These are phyloP conservation scores for Mormyrus iriodes DNA, from an alignment of 2,113 vertebrate genomes.

Conservation along the genomic window DNA sequence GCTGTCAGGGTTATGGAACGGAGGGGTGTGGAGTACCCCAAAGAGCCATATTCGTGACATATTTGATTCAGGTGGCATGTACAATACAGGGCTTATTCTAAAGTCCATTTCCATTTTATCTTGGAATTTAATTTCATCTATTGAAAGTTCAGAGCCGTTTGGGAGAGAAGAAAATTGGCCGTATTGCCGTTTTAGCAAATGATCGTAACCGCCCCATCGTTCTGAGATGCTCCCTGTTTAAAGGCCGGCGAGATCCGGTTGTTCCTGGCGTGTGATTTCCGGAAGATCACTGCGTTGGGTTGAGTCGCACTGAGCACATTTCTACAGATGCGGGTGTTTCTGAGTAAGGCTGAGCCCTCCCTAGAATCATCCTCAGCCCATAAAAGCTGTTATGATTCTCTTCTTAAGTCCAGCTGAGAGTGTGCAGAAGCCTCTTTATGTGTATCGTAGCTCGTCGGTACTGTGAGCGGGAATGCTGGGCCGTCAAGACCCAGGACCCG, in stretches of 20 bases:
- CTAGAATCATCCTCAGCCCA: not conserved
- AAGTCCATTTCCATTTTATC: not conserved
- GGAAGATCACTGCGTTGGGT: not conserved
- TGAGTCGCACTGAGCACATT: not conserved
- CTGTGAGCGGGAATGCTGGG: not conserved
- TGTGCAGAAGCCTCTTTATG: not conserved
- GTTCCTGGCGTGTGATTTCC: not conserved
- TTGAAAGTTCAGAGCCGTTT: not conserved
- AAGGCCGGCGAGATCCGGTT: not conserved
- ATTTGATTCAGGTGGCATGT: slow-evolving; percentile 14
- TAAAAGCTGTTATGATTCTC: not conserved
- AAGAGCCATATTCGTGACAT: slow-evolving; percentile 44
- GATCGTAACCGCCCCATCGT: not conserved
- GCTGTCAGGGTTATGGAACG: not conserved
- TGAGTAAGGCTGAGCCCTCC: not conserved
- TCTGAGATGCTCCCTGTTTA: not conserved
- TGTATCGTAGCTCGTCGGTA: not conserved
- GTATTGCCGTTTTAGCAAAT: slow-evolving; percentile 4
- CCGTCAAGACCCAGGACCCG: not conserved
- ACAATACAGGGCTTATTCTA: not conserved
- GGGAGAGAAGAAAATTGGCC: no score
- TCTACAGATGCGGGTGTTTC: not conserved
- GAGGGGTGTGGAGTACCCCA: slow-evolving; percentile 1
- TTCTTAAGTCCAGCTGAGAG: not conserved
- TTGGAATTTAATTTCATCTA: slow-evolving; percentile 13